Evolutionary conservation across 1,140 invertebrate genomes (phyloP).

Genomic region (Drosophila sp.): DNA sequence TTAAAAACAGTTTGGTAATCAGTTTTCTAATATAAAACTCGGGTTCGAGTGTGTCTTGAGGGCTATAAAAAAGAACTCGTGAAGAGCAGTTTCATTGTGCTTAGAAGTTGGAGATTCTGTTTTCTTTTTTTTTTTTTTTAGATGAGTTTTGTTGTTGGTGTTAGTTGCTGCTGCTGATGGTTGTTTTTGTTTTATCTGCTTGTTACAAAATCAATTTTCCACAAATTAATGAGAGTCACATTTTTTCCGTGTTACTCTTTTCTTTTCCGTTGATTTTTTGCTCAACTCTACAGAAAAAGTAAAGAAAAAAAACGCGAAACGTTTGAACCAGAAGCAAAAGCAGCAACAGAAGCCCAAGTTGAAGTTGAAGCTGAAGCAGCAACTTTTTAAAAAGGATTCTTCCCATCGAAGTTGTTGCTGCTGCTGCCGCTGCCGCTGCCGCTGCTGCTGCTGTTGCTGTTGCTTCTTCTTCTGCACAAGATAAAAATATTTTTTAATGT

Average conservation of each 20-base stretch:
- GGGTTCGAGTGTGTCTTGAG: background rate
- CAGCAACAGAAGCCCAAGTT: conserved; percentile 9
- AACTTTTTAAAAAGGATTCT: conserved; percentile 71
- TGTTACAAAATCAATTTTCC: conserved; percentile 67
- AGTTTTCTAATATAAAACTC: conserved; percentile 1
- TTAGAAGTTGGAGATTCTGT: conserved; percentile 23
- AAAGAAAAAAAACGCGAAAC: background rate
- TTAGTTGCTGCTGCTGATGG: conserved; percentile 15
- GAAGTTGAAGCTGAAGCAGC: conserved; percentile 21
- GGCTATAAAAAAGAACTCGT: background rate
- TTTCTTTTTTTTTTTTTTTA: background rate
- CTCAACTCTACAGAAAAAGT: background rate
- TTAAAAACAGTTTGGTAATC: conserved; percentile 24
- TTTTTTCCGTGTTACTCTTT: conserved; percentile 53
- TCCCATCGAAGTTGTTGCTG: conserved; percentile 63
- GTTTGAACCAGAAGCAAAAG: conserved; percentile 6
- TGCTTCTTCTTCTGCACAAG: conserved; percentile 63
- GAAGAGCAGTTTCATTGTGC: conserved; percentile 22
- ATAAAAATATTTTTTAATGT: conserved; percentile 83
- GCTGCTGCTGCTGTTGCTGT: conserved; percentile 45
- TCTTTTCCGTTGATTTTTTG: conserved; percentile 31
- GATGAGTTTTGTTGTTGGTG: background rate
- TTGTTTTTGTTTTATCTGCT: conserved; percentile 49
- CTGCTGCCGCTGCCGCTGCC: background rate
- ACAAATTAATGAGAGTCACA: conserved; percentile 67